phyloP scores from a whole-genome alignment of 2,888 invertebrate genomes.

The Mechanitis mazaeus region DNA sequence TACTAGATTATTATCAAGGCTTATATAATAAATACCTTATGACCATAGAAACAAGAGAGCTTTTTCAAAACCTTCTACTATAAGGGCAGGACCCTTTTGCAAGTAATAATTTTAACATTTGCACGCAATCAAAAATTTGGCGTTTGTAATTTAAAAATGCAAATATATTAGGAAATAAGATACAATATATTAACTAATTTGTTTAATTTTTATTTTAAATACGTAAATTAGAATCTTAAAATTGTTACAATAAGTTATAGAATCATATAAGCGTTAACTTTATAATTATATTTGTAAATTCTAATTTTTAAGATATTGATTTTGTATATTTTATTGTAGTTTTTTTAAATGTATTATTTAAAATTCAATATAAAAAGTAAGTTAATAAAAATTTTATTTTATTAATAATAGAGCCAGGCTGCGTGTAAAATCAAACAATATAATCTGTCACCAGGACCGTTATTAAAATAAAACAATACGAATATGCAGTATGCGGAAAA shows the following conservation, averaged over 20 bases:
- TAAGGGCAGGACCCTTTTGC: constrained; percentile 23
- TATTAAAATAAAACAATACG: constrained; percentile 22
- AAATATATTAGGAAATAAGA: not conserved
- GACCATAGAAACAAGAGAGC: constrained; percentile 6
- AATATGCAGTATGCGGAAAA: constrained; percentile 20
- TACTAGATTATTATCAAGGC: constrained; percentile 17
- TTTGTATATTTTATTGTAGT: too few species aligned
- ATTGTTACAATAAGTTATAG: too few species aligned
- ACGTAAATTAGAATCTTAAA: too few species aligned
- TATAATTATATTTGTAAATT: too few species aligned
- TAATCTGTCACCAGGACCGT: not conserved
- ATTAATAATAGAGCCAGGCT: not conserved
- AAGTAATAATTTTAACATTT: constrained; percentile 26
- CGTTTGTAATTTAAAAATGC: constrained; percentile 21
- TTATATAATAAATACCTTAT: constrained; percentile 7
- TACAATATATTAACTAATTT: not conserved
- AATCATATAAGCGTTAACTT: too few species aligned
- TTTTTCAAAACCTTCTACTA: constrained; percentile 11
- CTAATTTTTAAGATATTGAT: too few species aligned
- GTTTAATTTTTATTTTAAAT: not conserved
- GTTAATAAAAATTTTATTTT: too few species aligned
- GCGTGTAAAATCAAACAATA: not conserved
- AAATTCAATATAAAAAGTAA: too few species aligned
- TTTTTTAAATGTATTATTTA: too few species aligned
- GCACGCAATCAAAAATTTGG: constrained; percentile 17